Evolutionary conservation across 2,888 invertebrate genomes (phyloP).

Genomic region (Cecidostiba fungosa): DNA sequence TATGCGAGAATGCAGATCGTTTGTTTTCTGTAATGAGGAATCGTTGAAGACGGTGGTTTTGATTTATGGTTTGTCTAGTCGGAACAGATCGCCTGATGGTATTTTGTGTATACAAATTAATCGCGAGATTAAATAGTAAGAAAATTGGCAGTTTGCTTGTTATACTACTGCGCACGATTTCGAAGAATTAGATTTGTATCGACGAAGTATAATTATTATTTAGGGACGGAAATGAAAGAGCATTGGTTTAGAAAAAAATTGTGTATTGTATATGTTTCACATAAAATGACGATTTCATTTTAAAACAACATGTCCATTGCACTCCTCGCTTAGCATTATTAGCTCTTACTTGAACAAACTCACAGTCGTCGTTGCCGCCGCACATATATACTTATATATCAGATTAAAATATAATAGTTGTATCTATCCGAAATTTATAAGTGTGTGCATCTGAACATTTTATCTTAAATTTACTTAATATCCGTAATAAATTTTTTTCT

Average conservation of each 20-base stretch:
- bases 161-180: too few species aligned
- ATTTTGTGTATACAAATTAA: too few species aligned
- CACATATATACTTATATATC: not conserved
- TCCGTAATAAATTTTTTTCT: slow-evolving; percentile 27
- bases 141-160: too few species aligned
- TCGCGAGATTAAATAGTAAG: too few species aligned
- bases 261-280: slow-evolving; percentile 43
- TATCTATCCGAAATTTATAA: slow-evolving; percentile 1
- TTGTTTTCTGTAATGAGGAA: too few species aligned
- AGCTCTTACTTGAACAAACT: slow-evolving; percentile 32
- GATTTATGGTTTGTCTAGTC: too few species aligned
- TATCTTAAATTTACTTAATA: slow-evolving; percentile 30
- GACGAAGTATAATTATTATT: too few species aligned
- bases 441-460: slow-evolving; percentile 49
- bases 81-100: too few species aligned
- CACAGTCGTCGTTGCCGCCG: slow-evolving; percentile 11
- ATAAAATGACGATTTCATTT: slow-evolving; percentile 55
- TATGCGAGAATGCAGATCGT: not conserved
- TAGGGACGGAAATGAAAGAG: not conserved
- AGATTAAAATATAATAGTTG: slow-evolving; percentile 39
- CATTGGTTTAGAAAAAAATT: slow-evolving; percentile 32
- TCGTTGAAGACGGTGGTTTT: too few species aligned
- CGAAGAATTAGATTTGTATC: too few species aligned
- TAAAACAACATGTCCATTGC: slow-evolving; percentile 52
- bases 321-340: slow-evolving; percentile 31